A percentile compares a stretch with the other conserved stretches of the same genome.
phyloP scores from a whole-genome alignment of 2,888 invertebrate species.

The Drosophila antonietae region DNA sequence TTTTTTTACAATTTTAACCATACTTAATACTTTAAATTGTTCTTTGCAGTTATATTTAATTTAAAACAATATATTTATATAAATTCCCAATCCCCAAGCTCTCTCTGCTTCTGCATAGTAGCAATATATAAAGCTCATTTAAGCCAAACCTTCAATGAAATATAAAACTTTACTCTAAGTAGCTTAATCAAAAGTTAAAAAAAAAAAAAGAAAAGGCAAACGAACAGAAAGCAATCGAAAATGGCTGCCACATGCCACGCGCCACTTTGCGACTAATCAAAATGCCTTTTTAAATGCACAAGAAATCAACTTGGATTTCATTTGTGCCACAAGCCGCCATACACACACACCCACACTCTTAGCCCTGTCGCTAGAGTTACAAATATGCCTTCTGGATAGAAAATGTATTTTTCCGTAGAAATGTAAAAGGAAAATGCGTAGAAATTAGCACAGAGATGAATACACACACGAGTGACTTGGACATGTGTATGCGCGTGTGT shows the following conservation, averaged over 20 bases:
- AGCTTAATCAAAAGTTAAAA: conserved; percentile 48
- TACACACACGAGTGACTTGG: conserved; percentile 64
- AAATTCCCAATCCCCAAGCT: neutral
- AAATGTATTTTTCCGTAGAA: conserved; percentile 11
- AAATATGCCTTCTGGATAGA: conserved; percentile 51
- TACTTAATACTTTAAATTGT: no score
- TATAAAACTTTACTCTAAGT: neutral
- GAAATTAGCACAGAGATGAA: conserved; percentile 79
- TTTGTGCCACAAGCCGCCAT: conserved; percentile 19
- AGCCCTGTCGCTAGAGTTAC: conserved; percentile 44
- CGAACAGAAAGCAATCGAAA: conserved; percentile 46
- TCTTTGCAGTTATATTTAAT: neutral
- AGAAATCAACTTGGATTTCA: conserved; percentile 72
- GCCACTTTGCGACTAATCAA: conserved; percentile 74
- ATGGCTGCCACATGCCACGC: conserved; percentile 60
- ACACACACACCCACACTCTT: neutral
- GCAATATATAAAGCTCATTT: neutral
- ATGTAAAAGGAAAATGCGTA: conserved; percentile 65
- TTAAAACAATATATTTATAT: neutral
- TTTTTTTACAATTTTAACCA: no score
- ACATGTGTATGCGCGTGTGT: conserved; percentile 22
- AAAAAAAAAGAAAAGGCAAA: conserved; percentile 19
- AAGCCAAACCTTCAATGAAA: neutral
- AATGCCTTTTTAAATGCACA: conserved; percentile 78
- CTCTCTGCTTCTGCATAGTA: neutral